These are phyloP conservation scores for Andrena bicolor DNA, from an alignment of 2,888 invertebrate genomes.

Conservation along the genomic window DNA sequence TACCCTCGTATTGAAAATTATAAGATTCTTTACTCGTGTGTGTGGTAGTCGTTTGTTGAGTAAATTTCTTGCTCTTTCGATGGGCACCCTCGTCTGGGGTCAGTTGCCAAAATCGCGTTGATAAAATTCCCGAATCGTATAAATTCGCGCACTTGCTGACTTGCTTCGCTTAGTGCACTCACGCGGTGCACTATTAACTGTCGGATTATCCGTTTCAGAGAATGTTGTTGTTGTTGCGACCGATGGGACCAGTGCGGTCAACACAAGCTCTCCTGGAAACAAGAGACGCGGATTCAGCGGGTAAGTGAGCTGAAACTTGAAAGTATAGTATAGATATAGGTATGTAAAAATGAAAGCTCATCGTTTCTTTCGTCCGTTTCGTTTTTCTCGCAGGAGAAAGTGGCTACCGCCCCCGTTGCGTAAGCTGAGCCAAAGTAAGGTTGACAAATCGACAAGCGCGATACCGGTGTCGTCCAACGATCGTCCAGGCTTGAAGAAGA, in stretches of 20 bases:
- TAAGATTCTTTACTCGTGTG: no score
- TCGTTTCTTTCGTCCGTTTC: background rate
- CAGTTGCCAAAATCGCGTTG: no score
- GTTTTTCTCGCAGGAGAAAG: constrained; percentile 88
- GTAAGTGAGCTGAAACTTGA: constrained; percentile 86
- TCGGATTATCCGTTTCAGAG: constrained; percentile 86
- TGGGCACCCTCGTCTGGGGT: no score
- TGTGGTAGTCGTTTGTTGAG: no score
- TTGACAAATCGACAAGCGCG: constrained; percentile 87
- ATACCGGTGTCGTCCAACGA: constrained; percentile 77
- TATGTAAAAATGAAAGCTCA: background rate
- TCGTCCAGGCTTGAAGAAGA: constrained; percentile 89
- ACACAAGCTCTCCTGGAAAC: constrained; percentile 93
- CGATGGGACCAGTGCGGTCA: constrained; percentile 87
- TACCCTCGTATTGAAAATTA: no score
- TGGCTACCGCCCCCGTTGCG: constrained; percentile 91
- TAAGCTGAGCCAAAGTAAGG: constrained; percentile 95
- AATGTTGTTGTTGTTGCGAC: constrained; percentile 87
- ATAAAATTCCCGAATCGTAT: no score
- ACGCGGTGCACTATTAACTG: background rate
- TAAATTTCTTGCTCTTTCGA: no score
- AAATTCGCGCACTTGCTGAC: no score
- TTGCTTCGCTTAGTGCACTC: no score
- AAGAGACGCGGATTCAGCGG: constrained; percentile 94
- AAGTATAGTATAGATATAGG: background rate